phyloP scores from a whole-genome alignment of 2,113 vertebrate species.

The Sander lucioperca region DNA sequence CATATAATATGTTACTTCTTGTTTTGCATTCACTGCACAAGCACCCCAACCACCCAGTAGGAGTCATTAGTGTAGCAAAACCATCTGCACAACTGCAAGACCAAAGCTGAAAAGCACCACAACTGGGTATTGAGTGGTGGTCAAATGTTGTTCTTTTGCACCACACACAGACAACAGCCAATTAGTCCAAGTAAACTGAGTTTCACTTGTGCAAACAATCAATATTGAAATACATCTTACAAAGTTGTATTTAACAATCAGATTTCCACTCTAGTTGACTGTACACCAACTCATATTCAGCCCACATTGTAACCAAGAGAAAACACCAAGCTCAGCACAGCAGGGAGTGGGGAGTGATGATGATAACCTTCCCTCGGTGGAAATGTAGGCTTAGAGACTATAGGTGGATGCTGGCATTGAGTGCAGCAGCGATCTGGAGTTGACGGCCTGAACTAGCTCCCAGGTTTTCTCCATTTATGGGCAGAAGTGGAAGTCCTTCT shows the following conservation, averaged over 20 bases:
- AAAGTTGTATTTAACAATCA: conserved; percentile 26
- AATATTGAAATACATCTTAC: conserved; percentile 21
- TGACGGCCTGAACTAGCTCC: too few relatives aligned
- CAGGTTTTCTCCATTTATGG: too few relatives aligned
- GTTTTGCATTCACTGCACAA: conserved; percentile 57
- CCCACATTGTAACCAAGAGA: neutral
- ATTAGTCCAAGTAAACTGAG: neutral
- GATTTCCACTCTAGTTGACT: neutral
- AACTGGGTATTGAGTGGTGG: conserved; percentile 20
- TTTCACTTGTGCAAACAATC: conserved; percentile 11
- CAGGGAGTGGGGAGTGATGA: too few relatives aligned
- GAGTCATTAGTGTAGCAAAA: conserved; percentile 57
- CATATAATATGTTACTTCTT: conserved; percentile 30
- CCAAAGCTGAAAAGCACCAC: conserved; percentile 34
- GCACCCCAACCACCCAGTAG: conserved; percentile 40
- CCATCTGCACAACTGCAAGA: conserved; percentile 46
- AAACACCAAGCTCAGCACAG: neutral
- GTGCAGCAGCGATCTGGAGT: too few relatives aligned
- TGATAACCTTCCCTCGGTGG: too few relatives aligned
- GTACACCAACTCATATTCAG: neutral
- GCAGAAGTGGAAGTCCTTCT: too few relatives aligned
- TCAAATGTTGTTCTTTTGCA: conserved; percentile 14
- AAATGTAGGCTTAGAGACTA: too few relatives aligned
- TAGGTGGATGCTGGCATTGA: too few relatives aligned
- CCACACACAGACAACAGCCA: neutral